These are phyloP conservation scores for Tapirus terrestris DNA, from an alignment of 2,113 vertebrate genomes.

Conservation along the genomic window DNA sequence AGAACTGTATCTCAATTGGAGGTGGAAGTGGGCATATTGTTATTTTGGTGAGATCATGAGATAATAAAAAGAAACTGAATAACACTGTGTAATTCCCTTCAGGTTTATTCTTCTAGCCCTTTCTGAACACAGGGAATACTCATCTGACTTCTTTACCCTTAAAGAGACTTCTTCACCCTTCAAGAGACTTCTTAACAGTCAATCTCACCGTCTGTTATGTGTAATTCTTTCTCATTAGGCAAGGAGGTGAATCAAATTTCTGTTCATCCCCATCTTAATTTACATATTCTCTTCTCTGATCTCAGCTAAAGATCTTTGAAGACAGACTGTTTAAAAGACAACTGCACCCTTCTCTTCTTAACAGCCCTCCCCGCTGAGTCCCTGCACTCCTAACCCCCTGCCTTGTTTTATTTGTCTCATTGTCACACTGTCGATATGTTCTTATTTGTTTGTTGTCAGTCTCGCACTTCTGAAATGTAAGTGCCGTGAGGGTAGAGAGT, in stretches of 20 bases:
- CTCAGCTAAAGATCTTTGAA: not conserved
- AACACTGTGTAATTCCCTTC: not conserved
- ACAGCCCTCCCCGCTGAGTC: rapidly evolving
- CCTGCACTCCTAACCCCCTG: not conserved
- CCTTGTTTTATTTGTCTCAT: not conserved
- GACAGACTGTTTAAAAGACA: not conserved
- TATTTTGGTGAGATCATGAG: not conserved
- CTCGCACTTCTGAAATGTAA: not conserved
- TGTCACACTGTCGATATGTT: not conserved
- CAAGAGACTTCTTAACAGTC: not conserved
- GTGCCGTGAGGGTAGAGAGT: not conserved
- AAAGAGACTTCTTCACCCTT: not conserved
- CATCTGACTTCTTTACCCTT: not conserved
- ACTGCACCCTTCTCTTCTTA: not conserved
- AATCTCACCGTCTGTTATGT: not conserved
- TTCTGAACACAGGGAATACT: not conserved
- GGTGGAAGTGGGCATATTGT: not conserved
- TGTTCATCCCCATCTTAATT: not conserved
- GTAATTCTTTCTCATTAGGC: not conserved
- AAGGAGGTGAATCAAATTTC: not conserved
- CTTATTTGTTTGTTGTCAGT: not conserved
- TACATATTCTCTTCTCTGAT: not conserved
- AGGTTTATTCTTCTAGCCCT: not conserved
- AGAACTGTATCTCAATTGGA: not conserved
- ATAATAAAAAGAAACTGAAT: not conserved